Percentiles rank a stretch among this genome's conserved stretches.
phyloP scores from a whole-genome alignment of 2,113 vertebrate species.

The Butorides virescens region DNA sequence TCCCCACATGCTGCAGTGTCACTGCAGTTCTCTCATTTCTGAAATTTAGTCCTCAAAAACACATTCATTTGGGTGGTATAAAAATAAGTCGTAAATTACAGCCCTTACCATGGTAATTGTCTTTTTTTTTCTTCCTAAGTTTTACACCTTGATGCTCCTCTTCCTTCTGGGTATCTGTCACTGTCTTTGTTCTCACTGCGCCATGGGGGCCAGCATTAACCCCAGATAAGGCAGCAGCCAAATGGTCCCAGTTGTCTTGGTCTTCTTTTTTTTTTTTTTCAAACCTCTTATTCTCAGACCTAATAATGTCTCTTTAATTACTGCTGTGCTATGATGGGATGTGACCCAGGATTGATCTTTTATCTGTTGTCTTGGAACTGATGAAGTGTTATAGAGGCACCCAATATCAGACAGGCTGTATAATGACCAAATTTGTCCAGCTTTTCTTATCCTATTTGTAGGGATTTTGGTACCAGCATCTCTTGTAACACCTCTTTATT shows the following conservation, averaged over 20 bases:
- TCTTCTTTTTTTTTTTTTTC: not conserved
- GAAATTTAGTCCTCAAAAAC: not conserved
- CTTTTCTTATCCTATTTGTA: not conserved
- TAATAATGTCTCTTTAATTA: not conserved
- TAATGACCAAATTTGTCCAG: not conserved
- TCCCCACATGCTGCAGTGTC: not conserved
- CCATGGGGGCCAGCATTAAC: not conserved
- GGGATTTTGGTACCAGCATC: not conserved
- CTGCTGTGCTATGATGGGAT: not conserved
- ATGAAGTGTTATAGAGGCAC: not conserved
- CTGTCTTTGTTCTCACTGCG: not conserved
- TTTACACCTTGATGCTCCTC: not conserved
- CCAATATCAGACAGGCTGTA: not conserved
- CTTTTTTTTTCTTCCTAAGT: not conserved
- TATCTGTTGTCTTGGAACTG: not conserved
- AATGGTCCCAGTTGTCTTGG: not conserved
- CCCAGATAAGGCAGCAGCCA: not conserved
- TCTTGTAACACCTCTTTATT: not conserved
- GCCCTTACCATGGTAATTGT: not conserved
- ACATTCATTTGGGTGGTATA: not conserved
- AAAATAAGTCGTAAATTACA: conserved; percentile 2
- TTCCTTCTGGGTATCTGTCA: not conserved
- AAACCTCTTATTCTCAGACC: not conserved
- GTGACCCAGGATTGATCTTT: not conserved
- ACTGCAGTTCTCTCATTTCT: not conserved